phyloP scores from a whole-genome alignment of 2,113 vertebrate species.

The Corythaeola cristata region DNA sequence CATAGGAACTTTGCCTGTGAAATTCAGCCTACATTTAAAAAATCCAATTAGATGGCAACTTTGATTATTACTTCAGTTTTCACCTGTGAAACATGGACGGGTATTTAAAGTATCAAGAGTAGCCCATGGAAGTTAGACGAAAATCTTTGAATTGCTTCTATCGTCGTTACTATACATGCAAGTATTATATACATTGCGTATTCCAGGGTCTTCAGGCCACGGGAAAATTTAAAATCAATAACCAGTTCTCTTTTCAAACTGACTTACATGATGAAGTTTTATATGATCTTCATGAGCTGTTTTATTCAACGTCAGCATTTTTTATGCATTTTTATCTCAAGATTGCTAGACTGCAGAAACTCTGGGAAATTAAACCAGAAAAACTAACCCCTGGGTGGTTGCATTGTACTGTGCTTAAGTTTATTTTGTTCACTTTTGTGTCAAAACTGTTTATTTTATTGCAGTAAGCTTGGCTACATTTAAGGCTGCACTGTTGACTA shows the following conservation, averaged over 20 bases:
- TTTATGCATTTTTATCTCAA: not conserved
- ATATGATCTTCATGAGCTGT: rapidly evolving
- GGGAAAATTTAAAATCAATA: not conserved
- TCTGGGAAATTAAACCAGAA: not conserved
- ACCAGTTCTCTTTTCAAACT: not conserved
- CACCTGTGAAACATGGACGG: not conserved
- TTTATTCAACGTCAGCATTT: not conserved
- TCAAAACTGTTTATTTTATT: constrained; percentile 13
- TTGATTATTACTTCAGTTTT: not conserved
- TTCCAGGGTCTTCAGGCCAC: not conserved
- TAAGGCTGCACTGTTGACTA: not conserved
- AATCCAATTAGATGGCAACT: too few species aligned
- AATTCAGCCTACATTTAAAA: not conserved
- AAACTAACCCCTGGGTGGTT: not conserved
- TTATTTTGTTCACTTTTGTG: not conserved
- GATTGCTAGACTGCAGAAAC: not conserved
- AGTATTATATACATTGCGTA: rapidly evolving
- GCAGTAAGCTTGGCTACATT: not conserved
- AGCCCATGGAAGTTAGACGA: not conserved
- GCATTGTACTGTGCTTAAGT: not conserved
- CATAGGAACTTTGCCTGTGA: not conserved
- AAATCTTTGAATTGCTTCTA: not conserved
- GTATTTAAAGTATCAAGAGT: not conserved
- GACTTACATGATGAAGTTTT: not conserved
- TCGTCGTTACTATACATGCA: not conserved